These are phyloP conservation scores for Geotrupes spiniger DNA, from an alignment of 2,888 invertebrate species.

Conservation along the genomic window DNA sequence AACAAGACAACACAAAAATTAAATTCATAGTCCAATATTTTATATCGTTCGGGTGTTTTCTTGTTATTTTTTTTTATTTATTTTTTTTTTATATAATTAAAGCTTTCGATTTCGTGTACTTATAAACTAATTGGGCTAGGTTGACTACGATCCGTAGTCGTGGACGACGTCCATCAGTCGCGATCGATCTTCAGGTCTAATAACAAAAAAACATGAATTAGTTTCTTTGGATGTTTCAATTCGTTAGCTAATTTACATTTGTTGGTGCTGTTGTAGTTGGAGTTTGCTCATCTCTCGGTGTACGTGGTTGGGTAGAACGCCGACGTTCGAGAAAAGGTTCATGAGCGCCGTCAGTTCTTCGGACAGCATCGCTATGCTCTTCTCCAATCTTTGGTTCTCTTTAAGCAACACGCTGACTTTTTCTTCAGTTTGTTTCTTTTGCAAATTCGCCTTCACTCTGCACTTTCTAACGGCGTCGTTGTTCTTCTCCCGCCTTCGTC, in stretches of 20 bases:
- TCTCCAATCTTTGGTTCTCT: constrained; percentile 88
- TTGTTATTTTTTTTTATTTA: constrained; percentile 7
- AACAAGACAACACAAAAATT: too few relatives aligned
- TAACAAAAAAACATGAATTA: constrained; percentile 25
- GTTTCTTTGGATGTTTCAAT: background rate
- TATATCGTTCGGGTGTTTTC: too few relatives aligned
- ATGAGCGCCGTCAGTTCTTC: constrained; percentile 86
- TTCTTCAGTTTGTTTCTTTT: constrained; percentile 90
- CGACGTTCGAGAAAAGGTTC: constrained; percentile 68
- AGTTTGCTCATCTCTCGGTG: constrained; percentile 65
- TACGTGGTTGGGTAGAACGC: constrained; percentile 65
- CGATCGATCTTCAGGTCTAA: constrained; percentile 48
- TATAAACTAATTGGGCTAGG: constrained; percentile 15
- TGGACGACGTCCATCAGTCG: constrained; percentile 51
- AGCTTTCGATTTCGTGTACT: constrained; percentile 34
- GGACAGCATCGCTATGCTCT: constrained; percentile 86
- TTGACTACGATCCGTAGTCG: constrained; percentile 49
- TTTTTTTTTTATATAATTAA: constrained; percentile 29
- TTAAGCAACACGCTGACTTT: constrained; percentile 85
- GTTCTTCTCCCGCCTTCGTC: constrained; percentile 86
- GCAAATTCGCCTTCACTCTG: constrained; percentile 93
- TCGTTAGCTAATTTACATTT: constrained; percentile 48
- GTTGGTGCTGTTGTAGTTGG: constrained; percentile 51
- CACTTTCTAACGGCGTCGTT: constrained; percentile 96
- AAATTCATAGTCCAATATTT: too few relatives aligned